These are phyloP conservation scores for Drosophila ficusphila DNA, from an alignment of 1,140 invertebrate genomes.

Conservation along the genomic window DNA sequence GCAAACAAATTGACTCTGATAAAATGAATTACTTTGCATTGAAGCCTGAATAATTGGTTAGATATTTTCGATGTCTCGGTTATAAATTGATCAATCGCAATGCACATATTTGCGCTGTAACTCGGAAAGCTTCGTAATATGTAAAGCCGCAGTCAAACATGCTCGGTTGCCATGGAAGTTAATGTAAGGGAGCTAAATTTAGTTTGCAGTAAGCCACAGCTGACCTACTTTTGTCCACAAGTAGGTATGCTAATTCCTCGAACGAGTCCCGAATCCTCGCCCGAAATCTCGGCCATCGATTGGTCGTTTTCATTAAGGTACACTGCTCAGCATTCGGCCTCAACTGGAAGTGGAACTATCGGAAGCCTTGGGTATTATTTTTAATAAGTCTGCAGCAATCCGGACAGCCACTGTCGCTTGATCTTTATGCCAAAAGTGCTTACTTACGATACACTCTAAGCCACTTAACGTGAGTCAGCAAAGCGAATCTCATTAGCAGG, in stretches of 20 bases:
- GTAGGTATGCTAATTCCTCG: not conserved
- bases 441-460: slow-evolving; percentile 78
- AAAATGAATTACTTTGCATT: slow-evolving; percentile 60
- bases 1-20: slow-evolving; percentile 63
- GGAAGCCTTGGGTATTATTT: slow-evolving; percentile 67
- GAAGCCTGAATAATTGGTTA: slow-evolving; percentile 39
- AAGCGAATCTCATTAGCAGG: slow-evolving; percentile 81
- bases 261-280: not conserved
- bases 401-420: slow-evolving; percentile 23
- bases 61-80: slow-evolving; percentile 2
- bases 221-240: slow-evolving; percentile 4
- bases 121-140: not conserved
- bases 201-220: not conserved
- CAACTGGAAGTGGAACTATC: slow-evolving; percentile 12
- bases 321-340: not conserved
- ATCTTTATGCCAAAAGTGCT: slow-evolving; percentile 66
- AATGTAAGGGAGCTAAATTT: not conserved
- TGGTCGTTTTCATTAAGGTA: not conserved
- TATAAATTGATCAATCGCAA: slow-evolving; percentile 3
- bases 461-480: slow-evolving; percentile 81
- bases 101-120: not conserved
- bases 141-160: not conserved
- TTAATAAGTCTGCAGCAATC: slow-evolving; percentile 62
- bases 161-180: not conserved
- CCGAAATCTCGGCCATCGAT: slow-evolving; percentile 1